These are phyloP conservation scores for Corticium candelabrum DNA, from an alignment of 37 sponge, comb jelly and placozoan species.

Conservation along the genomic window DNA sequence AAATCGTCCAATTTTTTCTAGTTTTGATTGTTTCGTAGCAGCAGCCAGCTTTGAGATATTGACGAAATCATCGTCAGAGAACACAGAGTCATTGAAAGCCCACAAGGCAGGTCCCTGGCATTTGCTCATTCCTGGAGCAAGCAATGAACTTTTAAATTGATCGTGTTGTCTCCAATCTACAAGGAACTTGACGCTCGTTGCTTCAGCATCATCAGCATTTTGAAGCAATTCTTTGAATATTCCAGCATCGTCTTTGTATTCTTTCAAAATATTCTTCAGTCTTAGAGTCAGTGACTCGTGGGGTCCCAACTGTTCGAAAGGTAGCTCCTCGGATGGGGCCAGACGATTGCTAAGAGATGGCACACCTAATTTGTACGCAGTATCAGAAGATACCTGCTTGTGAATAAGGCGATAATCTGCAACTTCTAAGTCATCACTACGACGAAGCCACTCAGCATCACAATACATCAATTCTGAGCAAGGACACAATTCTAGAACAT, in stretches of 20 bases:
- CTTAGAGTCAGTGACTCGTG: slow-evolving; percentile 49
- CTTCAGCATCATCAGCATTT: slow-evolving; percentile 81
- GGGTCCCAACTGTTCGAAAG: slow-evolving; percentile 50
- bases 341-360: slow-evolving; percentile 22
- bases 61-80: neutral
- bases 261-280: slow-evolving; percentile 49
- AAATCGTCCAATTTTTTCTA: neutral
- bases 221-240: slow-evolving; percentile 64
- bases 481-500: neutral
- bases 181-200: slow-evolving; percentile 48
- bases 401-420: slow-evolving; percentile 7
- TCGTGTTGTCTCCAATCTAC: slow-evolving; percentile 33
- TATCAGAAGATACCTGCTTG: neutral
- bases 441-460: slow-evolving; percentile 10
- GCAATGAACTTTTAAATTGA: slow-evolving; percentile 7
- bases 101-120: slow-evolving; percentile 58
- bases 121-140: slow-evolving; percentile 39
- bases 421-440: neutral
- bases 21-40: neutral
- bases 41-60: neutral
- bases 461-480: neutral
- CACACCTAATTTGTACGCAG: slow-evolving; percentile 11
- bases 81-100: slow-evolving; percentile 38
- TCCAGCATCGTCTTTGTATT: slow-evolving; percentile 58
- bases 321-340: slow-evolving; percentile 33